A percentile compares a stretch with the other conserved stretches of the same genome.
phyloP scores from a whole-genome alignment of 2,113 vertebrate species.

The Myxocyprinus asiaticus region DNA sequence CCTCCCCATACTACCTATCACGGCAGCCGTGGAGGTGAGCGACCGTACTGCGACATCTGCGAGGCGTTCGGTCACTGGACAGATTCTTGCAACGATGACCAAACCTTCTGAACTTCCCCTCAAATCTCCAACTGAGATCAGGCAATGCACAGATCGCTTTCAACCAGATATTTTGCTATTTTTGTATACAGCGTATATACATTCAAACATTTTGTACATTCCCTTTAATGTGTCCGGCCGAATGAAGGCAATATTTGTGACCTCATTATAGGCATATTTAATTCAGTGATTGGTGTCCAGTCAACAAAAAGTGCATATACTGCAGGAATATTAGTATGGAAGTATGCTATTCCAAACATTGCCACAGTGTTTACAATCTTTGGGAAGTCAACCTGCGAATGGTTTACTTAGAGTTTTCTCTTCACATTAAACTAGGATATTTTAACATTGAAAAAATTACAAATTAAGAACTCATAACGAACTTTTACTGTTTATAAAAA shows the following conservation, averaged over 20 bases:
- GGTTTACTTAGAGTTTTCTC: too few species aligned
- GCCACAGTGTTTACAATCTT: too few species aligned
- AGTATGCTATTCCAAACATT: too few species aligned
- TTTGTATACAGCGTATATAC: slow-evolving; percentile 71
- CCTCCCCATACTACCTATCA: slow-evolving; percentile 87
- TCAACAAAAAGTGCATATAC: too few species aligned
- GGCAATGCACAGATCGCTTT: slow-evolving; percentile 51
- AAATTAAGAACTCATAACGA: slow-evolving; percentile 6
- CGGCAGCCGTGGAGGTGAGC: slow-evolving; percentile 80
- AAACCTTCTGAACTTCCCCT: slow-evolving; percentile 83
- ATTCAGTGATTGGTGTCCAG: too few species aligned
- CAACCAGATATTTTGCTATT: slow-evolving; percentile 59
- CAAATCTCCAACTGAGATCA: slow-evolving; percentile 30
- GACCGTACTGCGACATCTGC: slow-evolving; percentile 94
- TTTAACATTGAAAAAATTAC: too few species aligned
- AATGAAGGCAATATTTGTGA: slow-evolving; percentile 54
- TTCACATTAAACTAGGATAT: too few species aligned
- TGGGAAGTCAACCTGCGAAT: too few species aligned
- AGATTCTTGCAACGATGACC: slow-evolving; percentile 89
- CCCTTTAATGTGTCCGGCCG: slow-evolving; percentile 21
- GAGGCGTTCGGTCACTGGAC: slow-evolving; percentile 94
- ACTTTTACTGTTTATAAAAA: slow-evolving; percentile 33
- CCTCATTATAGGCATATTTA: too few species aligned
- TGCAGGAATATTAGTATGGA: too few species aligned
- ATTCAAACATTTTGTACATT: slow-evolving; percentile 56